Conservation (phyloP, 2,888 invertebrate genomes). For the Heliconius cydno region DNA sequence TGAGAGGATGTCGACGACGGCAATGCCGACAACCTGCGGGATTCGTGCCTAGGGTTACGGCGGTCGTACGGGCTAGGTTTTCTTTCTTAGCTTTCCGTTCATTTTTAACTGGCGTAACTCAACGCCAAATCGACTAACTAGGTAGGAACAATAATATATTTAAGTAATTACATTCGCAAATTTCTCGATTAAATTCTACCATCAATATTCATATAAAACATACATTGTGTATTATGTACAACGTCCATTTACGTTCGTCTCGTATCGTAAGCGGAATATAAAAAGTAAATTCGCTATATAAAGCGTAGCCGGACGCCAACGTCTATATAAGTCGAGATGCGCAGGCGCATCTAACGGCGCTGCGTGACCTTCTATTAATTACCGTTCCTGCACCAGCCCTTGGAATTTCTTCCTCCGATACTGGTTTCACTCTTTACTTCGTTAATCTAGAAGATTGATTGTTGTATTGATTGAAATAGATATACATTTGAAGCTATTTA, state of each 20-base stretch:
- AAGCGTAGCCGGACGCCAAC: constrained; percentile 64
- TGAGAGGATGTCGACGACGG: too few relatives aligned
- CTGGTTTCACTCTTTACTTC: constrained; percentile 45
- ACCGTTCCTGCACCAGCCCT: constrained; percentile 71
- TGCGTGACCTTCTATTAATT: constrained; percentile 78
- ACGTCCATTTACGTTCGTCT: constrained; percentile 5
- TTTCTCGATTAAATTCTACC: background rate
- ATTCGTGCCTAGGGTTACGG: too few relatives aligned
- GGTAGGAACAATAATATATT: too few relatives aligned
- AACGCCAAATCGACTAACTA: too few relatives aligned
- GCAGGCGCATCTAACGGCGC: constrained; percentile 73
- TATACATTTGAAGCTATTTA: constrained; percentile 13
- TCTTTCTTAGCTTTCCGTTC: too few relatives aligned
- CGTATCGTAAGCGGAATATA: constrained; percentile 28
- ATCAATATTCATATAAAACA: constrained; percentile 17
- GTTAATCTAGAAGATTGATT: constrained; percentile 26
- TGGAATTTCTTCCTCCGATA: constrained; percentile 53
- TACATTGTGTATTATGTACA: constrained; percentile 17
- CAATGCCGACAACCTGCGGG: too few relatives aligned
- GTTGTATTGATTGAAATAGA: constrained; percentile 8
- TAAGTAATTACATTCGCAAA: too few relatives aligned
- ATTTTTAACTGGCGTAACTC: too few relatives aligned
- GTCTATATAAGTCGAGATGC: constrained; percentile 72
- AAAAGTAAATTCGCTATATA: constrained; percentile 48
- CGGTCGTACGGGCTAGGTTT: too few relatives aligned